Conservation (phyloP, 2,888 invertebrate species). For the Mycalesis mineus region DNA sequence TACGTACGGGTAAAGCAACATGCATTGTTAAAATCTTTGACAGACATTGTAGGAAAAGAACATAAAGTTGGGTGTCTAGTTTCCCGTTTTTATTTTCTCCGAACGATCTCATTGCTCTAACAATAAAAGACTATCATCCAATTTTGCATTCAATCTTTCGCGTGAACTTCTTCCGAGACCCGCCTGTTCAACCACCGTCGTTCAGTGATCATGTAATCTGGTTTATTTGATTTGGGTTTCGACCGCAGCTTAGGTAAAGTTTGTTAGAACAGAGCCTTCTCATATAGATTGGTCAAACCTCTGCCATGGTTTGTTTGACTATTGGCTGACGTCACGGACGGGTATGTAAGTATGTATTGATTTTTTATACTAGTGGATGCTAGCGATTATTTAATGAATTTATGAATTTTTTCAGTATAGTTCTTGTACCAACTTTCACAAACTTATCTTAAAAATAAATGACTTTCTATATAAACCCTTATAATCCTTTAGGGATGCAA, state of each 20-base stretch:
- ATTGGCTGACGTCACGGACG: not conserved
- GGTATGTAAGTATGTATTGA: too few species aligned
- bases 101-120: slow-evolving; percentile 60
- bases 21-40: slow-evolving; percentile 51
- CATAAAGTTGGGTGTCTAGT: slow-evolving; percentile 60
- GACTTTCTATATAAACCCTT: too few species aligned
- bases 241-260: slow-evolving; percentile 65
- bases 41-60: slow-evolving; percentile 63
- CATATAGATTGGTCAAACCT: not conserved
- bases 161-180: slow-evolving; percentile 74
- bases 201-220: slow-evolving; percentile 76
- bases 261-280: slow-evolving; percentile 36
- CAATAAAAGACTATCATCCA: slow-evolving; percentile 75
- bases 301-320: not conserved
- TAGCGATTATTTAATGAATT: too few species aligned
- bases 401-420: too few species aligned
- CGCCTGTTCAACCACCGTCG: slow-evolving; percentile 67
- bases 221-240: slow-evolving; percentile 74
- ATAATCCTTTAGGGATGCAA: too few species aligned
- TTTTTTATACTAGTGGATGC: too few species aligned
- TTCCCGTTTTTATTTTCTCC: slow-evolving; percentile 30
- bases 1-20: too few species aligned
- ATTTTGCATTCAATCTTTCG: slow-evolving; percentile 78
- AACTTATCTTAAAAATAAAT: too few species aligned
- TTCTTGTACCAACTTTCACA: too few species aligned